phyloP scores from a whole-genome alignment of 2,113 vertebrate species.

The Pteronura brasiliensis region DNA sequence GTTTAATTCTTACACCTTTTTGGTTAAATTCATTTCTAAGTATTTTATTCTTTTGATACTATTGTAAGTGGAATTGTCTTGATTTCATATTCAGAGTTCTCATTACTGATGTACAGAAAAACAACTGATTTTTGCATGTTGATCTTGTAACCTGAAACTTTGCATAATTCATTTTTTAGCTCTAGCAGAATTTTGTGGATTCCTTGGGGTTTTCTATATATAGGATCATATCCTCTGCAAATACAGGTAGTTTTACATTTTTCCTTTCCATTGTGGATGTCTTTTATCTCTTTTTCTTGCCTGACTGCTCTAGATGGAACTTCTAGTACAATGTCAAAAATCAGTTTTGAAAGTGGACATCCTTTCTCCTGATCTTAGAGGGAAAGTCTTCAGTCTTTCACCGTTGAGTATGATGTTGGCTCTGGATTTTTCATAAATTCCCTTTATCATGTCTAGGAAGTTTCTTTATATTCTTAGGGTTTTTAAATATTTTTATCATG shows the following conservation, averaged over 20 bases:
- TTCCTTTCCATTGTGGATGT: neutral
- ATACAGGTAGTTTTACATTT: neutral
- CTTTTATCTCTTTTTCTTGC: neutral
- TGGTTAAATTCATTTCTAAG: neutral
- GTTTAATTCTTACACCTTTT: neutral
- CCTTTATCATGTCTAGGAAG: neutral
- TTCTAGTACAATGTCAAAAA: no score
- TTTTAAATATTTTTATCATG: neutral
- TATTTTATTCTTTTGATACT: neutral
- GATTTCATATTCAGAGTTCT: neutral
- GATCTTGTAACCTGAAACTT: neutral
- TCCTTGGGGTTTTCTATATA: neutral
- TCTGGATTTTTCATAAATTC: neutral
- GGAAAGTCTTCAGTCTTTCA: neutral
- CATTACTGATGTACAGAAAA: neutral
- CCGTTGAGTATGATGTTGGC: neutral
- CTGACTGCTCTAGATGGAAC: neutral
- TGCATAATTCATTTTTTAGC: neutral
- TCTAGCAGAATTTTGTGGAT: neutral
- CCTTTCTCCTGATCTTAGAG: neutral
- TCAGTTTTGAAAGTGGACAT: neutral
- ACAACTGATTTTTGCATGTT: neutral
- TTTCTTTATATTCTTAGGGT: neutral
- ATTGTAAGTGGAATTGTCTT: neutral
- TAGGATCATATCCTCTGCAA: neutral